Percentiles rank a stretch among this genome's conserved stretches.
Evolutionary conservation across 2,888 invertebrate genomes (phyloP).

Genomic region (Protonemura montana): DNA sequence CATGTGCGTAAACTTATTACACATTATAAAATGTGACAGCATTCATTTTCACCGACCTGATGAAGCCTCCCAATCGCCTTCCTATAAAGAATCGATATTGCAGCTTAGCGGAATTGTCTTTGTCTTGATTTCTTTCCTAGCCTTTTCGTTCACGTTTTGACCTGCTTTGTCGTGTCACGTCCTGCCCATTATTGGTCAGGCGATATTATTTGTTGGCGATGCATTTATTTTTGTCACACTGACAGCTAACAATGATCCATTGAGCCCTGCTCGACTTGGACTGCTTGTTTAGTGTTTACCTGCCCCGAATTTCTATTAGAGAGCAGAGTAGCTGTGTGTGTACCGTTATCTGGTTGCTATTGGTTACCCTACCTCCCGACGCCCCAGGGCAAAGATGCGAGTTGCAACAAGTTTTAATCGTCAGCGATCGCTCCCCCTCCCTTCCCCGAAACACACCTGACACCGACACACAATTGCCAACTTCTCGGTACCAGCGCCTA

Average conservation of each 20-base stretch:
- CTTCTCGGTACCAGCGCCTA: neutral
- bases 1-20: neutral
- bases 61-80: neutral
- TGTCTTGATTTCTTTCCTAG: neutral
- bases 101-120: neutral
- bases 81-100: neutral
- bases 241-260: neutral
- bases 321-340: neutral
- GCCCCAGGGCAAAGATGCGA: neutral
- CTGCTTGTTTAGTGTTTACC: neutral
- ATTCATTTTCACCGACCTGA: neutral
- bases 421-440: neutral
- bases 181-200: neutral
- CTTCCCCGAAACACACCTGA: neutral
- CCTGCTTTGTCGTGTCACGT: neutral
- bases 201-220: neutral
- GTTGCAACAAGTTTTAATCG: neutral
- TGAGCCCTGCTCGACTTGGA: neutral
- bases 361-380: neutral
- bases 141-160: neutral
- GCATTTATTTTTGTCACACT: slow-evolving; percentile 12
- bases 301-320: slow-evolving; percentile 25
- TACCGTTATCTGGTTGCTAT: slow-evolving; percentile 19
- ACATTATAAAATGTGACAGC: neutral
- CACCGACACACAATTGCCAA: neutral